Base-by-base conservation (phyloP, 1,140 invertebrate species). In the Adelges cooleyi region DNA sequence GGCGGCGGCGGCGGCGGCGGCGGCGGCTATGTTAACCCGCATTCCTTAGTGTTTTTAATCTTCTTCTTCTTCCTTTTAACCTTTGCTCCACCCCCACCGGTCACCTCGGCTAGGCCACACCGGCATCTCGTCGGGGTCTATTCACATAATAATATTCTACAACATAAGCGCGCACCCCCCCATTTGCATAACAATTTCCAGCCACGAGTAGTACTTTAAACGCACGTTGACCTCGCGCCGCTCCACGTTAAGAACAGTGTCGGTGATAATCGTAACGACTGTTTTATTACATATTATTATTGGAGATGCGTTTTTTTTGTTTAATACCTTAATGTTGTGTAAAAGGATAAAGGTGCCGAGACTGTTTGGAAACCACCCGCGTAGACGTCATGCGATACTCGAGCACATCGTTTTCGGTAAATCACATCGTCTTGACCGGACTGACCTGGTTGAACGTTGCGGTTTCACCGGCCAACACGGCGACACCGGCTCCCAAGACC, bases 401-500 rank as follows among this genome's bases (percentile, higher is more conserved):
- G 5, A 5, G 11, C 11, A 33, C 29, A 6, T 33, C 11, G 29
- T 5, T 33, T 33, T 33, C 29, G 29, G 29, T 33, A 11, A 6
- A 33, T 33, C 29, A 33, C 5, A 33, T 33, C 11, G 11, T 33
- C 11, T 11, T 33, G 9, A 51, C 22, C 2, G 20, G 11, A 3
- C 11, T 51, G 36, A 44, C 65, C 13, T 62, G 48, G 15, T 42
- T 62, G 3, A 67, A 62, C 2, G 65, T 68, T 2, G 67, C 68
- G 15, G 29, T 54, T 20, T 65, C 68, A 0, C 54, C 68, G 25
- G 66, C 53, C 10, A 52, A 44, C 11, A 54, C 50, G n/a, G 50
- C 17, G 3, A 52, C 67, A 1, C 20, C 62, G 5, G 13, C 23
- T 10, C 46, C 49, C 10, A 56, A 71, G 5, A 69, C 71, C 18